Evolutionary conservation across 2,113 vertebrate species (phyloP).

Genomic region (Petrocephalus microphthalmus): DNA sequence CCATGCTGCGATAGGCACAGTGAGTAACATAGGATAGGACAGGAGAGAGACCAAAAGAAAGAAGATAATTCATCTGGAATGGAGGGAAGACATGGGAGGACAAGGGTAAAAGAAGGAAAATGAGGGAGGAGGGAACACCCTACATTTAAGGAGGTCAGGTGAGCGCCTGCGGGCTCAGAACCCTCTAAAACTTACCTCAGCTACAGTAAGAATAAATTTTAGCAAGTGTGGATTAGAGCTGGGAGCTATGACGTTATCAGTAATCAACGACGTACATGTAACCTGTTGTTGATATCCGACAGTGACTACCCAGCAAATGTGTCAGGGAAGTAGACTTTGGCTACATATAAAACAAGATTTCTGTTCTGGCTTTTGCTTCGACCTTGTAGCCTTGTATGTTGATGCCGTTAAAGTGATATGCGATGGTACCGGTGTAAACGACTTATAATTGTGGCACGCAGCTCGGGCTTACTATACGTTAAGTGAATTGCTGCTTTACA

Average conservation of each 20-base stretch:
- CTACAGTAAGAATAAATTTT: background rate
- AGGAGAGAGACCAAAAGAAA: background rate
- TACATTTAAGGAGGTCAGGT: background rate
- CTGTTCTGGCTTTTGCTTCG: background rate
- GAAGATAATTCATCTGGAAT: background rate
- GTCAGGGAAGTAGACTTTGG: background rate
- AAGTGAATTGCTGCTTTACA: background rate
- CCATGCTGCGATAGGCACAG: constrained; percentile 19
- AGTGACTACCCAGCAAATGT: background rate
- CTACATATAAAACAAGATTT: background rate
- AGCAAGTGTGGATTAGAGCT: background rate
- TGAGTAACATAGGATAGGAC: background rate
- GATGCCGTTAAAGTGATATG: background rate
- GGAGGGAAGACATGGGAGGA: constrained; percentile 2
- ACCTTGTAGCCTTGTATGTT: background rate
- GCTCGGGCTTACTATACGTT: background rate
- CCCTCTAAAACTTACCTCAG: constrained; percentile 40
- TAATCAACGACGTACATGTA: background rate
- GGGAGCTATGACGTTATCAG: background rate
- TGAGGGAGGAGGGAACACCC: background rate
- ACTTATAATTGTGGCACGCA: background rate
- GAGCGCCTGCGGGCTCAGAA: background rate
- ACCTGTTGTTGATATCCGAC: background rate
- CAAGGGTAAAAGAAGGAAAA: constrained; percentile 3
- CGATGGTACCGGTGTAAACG: background rate